A percentile compares a stretch with the other conserved stretches of the same genome.
Evolutionary conservation across 1,140 invertebrate genomes (phyloP).

Genomic region (Sitodiplosis mosellana): DNA sequence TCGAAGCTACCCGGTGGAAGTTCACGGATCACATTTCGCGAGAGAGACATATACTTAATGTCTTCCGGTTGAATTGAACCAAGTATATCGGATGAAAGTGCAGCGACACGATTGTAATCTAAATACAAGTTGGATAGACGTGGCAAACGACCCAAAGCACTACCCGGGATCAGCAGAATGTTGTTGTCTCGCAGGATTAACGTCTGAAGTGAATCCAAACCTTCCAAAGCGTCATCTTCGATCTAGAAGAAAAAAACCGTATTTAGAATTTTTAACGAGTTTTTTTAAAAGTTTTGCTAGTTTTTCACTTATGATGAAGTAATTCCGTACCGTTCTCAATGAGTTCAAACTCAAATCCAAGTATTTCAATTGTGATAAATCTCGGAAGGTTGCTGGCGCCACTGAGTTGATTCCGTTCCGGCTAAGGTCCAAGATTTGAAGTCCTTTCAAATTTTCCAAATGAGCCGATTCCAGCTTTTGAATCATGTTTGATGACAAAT

Average conservation of each 20-base stretch:
- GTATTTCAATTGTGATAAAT: conserved; percentile 44
- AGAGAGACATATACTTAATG: conserved; percentile 34
- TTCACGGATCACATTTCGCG: conserved; percentile 72
- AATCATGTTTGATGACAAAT: conserved; percentile 68
- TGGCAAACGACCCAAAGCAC: conserved; percentile 52
- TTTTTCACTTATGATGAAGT: conserved; percentile 2
- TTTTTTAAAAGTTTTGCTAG: neutral
- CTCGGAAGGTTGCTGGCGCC: conserved; percentile 57
- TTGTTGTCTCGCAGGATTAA: conserved; percentile 76
- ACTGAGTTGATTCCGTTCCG: conserved; percentile 68
- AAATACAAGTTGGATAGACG: conserved; percentile 54
- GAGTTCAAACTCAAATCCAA: conserved; percentile 73
- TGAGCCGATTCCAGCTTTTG: conserved; percentile 50
- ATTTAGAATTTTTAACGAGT: neutral
- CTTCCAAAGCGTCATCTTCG: conserved; percentile 70
- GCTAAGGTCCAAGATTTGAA: conserved; percentile 65
- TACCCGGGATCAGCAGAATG: conserved; percentile 61
- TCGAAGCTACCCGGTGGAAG: conserved; percentile 59
- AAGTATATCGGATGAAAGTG: conserved; percentile 59
- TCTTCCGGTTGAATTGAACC: conserved; percentile 33
- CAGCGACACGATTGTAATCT: conserved; percentile 74
- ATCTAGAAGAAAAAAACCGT: conserved; percentile 36
- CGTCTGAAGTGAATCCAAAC: conserved; percentile 52
- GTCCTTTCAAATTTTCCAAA: conserved; percentile 36
- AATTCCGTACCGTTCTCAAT: conserved; percentile 51